Base-by-base conservation (phyloP, 2,113 vertebrate genomes). In the Cariama cristata region DNA sequence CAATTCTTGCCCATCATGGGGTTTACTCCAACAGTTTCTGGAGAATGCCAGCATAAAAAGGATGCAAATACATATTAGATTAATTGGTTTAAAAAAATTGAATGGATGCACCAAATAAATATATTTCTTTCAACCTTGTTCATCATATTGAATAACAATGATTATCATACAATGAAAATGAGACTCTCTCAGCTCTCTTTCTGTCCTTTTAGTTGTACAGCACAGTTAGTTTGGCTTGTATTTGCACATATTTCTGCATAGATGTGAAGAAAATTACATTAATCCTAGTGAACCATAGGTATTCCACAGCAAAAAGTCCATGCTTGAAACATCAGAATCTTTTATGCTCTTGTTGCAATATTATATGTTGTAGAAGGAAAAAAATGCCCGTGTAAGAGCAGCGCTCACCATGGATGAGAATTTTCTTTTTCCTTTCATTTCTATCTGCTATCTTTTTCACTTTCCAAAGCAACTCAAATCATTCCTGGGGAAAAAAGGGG, bases 401-500 rank as follows among this genome's bases (percentile, higher is more conserved):
- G 23, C 3, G 1, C 42, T 69, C 33, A 19, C 33, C 42, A 71
- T 16, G 2, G 11, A 1, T 17, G 8, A 89, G 49, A 79, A 32
- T 38, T 32, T 15, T 14, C 32, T 73, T 94, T 88, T 42, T 30
- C n/a, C 26, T 87, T 86, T 76, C 21, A 22, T 59, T 91, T 86
- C 69, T 83, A 4, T 69, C 85, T 89, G 38, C 86, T 72, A 12
- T 60, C n/a, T 44, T 49, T 91, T 92, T 75, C 53, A 50, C 56
- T 95, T 90, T 95, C 56, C 32, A 90, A 69, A 86, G 63, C 49
- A 96, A 95, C 89, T 90, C 94, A 76, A 95, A 97, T 81, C 74
- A 88, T 91, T 97, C 93, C 50, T 86, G 86, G 93, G 79, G 76
- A 95, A 96, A 96, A 50, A 17, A 6, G 80, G 91, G 56, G 85